Evolutionary conservation across 2,888 invertebrate genomes (phyloP).

Genomic region (Euproctis similis): DNA sequence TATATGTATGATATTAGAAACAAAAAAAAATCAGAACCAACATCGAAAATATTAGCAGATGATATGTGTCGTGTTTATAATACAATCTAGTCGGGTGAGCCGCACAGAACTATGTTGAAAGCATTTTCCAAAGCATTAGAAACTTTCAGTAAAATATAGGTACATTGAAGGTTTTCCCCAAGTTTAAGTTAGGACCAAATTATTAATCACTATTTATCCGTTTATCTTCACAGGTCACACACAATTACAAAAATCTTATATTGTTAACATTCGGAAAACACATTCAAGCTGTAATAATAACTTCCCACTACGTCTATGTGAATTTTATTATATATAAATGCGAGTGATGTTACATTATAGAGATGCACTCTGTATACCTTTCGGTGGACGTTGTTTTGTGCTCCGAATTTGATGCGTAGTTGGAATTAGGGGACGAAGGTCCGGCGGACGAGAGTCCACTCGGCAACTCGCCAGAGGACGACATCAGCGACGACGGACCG

Average conservation of each 20-base stretch:
- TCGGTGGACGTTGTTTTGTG: constrained; percentile 46
- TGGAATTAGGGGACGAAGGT: constrained; percentile 87
- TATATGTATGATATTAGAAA: too few species aligned
- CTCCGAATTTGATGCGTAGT: constrained; percentile 57
- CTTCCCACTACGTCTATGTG: constrained; percentile 8
- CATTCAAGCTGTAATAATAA: constrained; percentile 20
- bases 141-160: too few species aligned
- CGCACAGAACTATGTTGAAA: constrained; percentile 14
- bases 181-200: too few species aligned
- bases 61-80: constrained; percentile 15
- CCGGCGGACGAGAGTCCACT: constrained; percentile 82
- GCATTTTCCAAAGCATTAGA: constrained; percentile 19
- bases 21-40: constrained; percentile 19
- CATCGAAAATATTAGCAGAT: constrained; percentile 28
- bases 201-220: too few species aligned
- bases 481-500: constrained; percentile 86
- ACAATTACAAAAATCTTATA: constrained; percentile 6
- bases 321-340: constrained; percentile 1
- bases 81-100: constrained; percentile 22
- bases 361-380: constrained; percentile 44
- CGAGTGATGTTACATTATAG: too few species aligned
- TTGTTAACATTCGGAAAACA: constrained; percentile 18
- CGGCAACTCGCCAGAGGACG: constrained; percentile 71
- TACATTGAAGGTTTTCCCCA: too few species aligned
- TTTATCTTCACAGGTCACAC: too few species aligned